These are phyloP conservation scores for Aldrovandia affinis DNA, from an alignment of 2,797 vertebrate species.

Conservation along the genomic window DNA sequence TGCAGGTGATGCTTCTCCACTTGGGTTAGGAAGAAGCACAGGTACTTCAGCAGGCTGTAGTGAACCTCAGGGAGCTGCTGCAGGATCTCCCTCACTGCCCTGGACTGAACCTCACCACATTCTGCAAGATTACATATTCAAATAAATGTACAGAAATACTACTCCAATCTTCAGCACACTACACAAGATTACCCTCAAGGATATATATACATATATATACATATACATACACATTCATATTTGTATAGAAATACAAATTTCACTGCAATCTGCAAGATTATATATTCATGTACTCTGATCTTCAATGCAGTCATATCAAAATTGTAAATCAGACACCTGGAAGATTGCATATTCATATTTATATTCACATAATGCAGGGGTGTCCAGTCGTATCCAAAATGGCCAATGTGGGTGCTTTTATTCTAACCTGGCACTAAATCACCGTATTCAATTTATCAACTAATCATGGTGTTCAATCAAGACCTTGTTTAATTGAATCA, in stretches of 20 bases:
- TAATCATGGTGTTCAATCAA: not conserved
- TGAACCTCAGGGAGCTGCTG: constrained; percentile 81
- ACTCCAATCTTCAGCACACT: not conserved
- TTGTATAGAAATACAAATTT: too few relatives aligned
- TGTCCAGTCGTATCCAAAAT: not conserved
- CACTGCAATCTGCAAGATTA: not conserved
- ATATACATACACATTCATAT: too few relatives aligned
- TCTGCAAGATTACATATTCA: constrained; percentile 58
- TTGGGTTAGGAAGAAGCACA: constrained; percentile 85
- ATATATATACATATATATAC: too few relatives aligned
- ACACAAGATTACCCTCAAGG: too few relatives aligned
- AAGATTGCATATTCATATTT: not conserved
- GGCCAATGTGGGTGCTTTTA: not conserved
- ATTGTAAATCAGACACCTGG: not conserved
- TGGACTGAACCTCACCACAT: constrained; percentile 68
- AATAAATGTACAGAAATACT: not conserved
- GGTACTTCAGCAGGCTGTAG: constrained; percentile 83
- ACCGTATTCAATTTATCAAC: not conserved
- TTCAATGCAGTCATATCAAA: not conserved
- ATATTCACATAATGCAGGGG: not conserved
- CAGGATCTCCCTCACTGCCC: constrained; percentile 75
- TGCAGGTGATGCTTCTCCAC: constrained; percentile 80
- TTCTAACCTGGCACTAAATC: not conserved
- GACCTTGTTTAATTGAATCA: too few relatives aligned
- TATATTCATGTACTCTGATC: not conserved